These are phyloP conservation scores for Scomber scombrus DNA, from an alignment of 2,113 vertebrate genomes.

Conservation along the genomic window DNA sequence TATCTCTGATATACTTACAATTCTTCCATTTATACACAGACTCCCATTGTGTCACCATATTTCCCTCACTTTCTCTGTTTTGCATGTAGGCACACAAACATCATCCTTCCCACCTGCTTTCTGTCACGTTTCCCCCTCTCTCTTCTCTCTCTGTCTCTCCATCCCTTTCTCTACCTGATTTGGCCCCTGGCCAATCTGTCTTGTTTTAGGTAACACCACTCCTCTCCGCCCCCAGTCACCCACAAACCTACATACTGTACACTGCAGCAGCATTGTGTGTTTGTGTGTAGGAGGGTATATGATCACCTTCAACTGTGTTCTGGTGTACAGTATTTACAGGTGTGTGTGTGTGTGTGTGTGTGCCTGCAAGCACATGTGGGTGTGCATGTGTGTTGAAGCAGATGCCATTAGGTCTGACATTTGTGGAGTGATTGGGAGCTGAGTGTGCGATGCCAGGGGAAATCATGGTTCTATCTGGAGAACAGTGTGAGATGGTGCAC, in stretches of 20 bases:
- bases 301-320: conserved; percentile 37
- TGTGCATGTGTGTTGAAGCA: conserved; percentile 41
- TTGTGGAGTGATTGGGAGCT: conserved; percentile 51
- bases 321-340: conserved; percentile 44
- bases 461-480: conserved; percentile 56
- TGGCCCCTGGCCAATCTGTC: conserved; percentile 40
- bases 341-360: conserved; percentile 24
- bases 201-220: conserved; percentile 58
- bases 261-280: conserved; percentile 35
- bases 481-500: conserved; percentile 57
- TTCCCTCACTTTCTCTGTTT: conserved; percentile 33
- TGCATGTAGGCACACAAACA: conserved; percentile 36
- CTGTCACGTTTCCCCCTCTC: conserved; percentile 43
- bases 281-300: conserved; percentile 38
- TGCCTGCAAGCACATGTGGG: conserved; percentile 6
- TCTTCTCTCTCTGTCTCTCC: not conserved
- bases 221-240: conserved; percentile 33
- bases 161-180: conserved; percentile 32
- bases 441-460: conserved; percentile 62
- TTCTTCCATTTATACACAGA: not conserved
- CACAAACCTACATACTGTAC: conserved; percentile 49
- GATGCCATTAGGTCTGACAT: conserved; percentile 49
- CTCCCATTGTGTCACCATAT: not conserved
- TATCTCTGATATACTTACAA: not conserved
- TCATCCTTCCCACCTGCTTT: conserved; percentile 50